Evolutionary conservation across 2,113 vertebrate species (phyloP).

Genomic region (Kryptolebias marmoratus): DNA sequence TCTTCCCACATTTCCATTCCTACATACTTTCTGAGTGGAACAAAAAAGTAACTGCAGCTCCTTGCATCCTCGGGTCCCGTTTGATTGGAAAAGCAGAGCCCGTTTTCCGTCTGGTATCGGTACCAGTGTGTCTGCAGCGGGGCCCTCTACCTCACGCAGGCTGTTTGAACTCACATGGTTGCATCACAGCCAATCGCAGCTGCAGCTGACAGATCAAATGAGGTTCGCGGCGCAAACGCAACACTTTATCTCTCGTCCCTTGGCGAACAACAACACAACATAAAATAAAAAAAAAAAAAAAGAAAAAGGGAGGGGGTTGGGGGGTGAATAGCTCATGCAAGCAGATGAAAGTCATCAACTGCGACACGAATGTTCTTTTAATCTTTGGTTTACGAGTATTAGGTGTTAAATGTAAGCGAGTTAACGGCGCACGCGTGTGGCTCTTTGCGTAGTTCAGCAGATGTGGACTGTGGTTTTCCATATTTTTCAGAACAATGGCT

Average conservation of each 20-base stretch:
- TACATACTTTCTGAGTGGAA: constrained; percentile 49
- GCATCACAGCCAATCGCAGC: constrained; percentile 50
- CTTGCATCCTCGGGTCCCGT: constrained; percentile 46
- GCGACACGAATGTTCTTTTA: constrained; percentile 39
- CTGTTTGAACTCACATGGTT: constrained; percentile 33
- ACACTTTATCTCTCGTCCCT: constrained; percentile 47
- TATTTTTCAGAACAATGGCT: background rate
- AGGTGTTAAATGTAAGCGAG: constrained; percentile 15
- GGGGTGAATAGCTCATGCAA: constrained; percentile 2
- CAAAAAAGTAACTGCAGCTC: constrained; percentile 30
- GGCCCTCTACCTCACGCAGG: constrained; percentile 44
- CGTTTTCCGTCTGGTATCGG: constrained; percentile 33
- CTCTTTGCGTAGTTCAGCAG: too few species aligned
- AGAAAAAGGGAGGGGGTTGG: too few species aligned
- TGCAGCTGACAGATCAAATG: constrained; percentile 52
- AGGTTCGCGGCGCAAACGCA: constrained; percentile 27
- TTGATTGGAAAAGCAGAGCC: constrained; percentile 63
- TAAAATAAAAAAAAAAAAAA: too few species aligned
- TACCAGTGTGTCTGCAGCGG: constrained; percentile 40
- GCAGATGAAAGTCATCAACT: constrained; percentile 56
- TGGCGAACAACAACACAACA: constrained; percentile 33
- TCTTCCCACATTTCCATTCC: constrained; percentile 37
- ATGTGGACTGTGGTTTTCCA: constrained; percentile 25
- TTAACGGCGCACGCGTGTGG: constrained; percentile 16
- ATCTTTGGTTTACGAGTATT: constrained; percentile 55